Base-by-base conservation (phyloP, 2,113 vertebrate genomes). In the Synchiropus splendidus region DNA sequence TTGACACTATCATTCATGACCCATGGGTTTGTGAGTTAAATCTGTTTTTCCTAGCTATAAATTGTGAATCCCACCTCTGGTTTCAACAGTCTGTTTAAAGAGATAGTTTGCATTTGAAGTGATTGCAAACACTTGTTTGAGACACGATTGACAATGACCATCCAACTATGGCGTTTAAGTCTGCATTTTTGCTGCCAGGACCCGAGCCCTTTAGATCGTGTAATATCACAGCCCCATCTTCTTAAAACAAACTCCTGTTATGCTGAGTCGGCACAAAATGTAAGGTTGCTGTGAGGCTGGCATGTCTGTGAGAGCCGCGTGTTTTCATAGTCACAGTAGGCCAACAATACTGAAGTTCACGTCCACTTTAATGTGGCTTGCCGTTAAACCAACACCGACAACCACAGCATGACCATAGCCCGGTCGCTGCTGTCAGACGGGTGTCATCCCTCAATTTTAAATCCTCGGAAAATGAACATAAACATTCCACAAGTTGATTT, bases 381-480 rank as follows among this genome's bases (percentile, higher is more conserved):
- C 45, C 55, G 36, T 42, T 53, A 67, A 58, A 48, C 48, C 42
- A 56, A 72, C 66, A 71, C 57, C 64, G 12, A 53, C 66, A 51
- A 47, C 77, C 74, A 33, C 77, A 73, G 71, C 77, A 76, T 42
- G 66, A 42, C 64, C 59, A 46, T 64, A 77, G 72, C 75, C 75
- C 70, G 70, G 68, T 36, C 2, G 33, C 47, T 47, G 36, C 13
- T 40, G 46, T 58, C 44, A 48, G 48, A 72, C 11, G 39, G 44
- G 10, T 41, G 15, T 27, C 17, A 53, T 56, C 30, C 48, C 42
- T 44, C 27, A 41, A 36, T 50, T 61, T 27, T 50, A 13, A 54
- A 53, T 46, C 18, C 11, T 45, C 33, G 48, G 30, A 51, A 56
- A 52, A 31, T 14, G 15, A 48, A 49, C 45, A 39, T 27, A 53